Evolutionary conservation across 2,797 vertebrate species (phyloP).

Genomic region (Mus minutoides): DNA sequence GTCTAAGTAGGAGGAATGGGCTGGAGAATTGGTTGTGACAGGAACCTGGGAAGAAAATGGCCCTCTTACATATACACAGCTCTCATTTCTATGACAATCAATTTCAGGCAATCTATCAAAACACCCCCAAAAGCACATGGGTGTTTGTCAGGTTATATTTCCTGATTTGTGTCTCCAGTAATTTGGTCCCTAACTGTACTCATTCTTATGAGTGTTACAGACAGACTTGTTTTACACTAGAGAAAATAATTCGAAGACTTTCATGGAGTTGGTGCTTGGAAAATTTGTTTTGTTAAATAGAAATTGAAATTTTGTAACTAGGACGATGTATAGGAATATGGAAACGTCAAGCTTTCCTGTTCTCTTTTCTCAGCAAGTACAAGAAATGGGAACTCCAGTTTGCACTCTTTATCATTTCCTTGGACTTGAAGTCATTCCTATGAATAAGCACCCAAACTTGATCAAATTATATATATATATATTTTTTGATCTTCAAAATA

Average conservation of each 20-base stretch:
- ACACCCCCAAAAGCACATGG: conserved; percentile 21
- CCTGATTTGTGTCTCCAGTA: conserved; percentile 65
- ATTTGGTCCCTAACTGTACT: conserved; percentile 23
- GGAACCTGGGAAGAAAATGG: conserved; percentile 63
- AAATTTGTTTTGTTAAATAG: conserved; percentile 55
- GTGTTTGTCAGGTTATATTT: conserved; percentile 66
- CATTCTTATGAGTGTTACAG: conserved; percentile 42
- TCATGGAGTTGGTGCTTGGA: neutral
- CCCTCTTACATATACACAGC: neutral
- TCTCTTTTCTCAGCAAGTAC: neutral
- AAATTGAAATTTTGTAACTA: conserved; percentile 21
- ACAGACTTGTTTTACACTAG: neutral
- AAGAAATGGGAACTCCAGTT: neutral
- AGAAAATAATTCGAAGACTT: conserved; percentile 11
- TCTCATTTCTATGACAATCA: conserved; percentile 67
- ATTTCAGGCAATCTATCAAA: conserved; percentile 23
- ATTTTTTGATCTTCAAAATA: neutral
- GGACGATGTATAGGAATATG: neutral
- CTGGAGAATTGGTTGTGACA: conserved; percentile 70
- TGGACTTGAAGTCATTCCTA: neutral
- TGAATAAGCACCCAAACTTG: neutral
- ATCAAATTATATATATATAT: neutral
- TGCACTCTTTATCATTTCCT: neutral
- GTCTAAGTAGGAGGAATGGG: conserved; percentile 62
- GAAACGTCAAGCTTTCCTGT: neutral